Evolutionary conservation across 2,113 vertebrate species (phyloP), one percentile per base, ranked within the genome.

Genomic region (Pristiophorus japonicus): DNA sequence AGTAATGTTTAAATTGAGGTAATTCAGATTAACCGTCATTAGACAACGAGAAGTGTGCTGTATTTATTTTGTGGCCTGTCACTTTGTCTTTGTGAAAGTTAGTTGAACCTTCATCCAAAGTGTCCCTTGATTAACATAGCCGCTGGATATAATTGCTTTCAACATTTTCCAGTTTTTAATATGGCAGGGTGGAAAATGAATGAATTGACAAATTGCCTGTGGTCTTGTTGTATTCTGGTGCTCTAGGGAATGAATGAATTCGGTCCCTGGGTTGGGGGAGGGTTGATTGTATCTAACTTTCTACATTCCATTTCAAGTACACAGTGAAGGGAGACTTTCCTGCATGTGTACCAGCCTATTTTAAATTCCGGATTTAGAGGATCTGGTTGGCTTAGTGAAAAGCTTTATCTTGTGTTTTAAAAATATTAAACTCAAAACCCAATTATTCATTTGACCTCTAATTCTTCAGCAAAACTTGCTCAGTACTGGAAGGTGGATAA

Each of bases 391-490:
- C 3, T 94, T 70, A 70, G 42, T 47, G 65, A 30, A 67, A 27
- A 67, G 92, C 42, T 47, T 67, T 66, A 47, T 27, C 65, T 94
- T 27, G 5, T 18, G 0, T 63, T 66, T 42, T 65, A 62, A 67
- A 94, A 93, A 63, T 94, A 47, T 94, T 94, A 70, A 66, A 94
- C 42, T 45, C 42, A 47, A 67, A 94, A 45, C 38, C 65, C n/a
- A 30, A 67, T 70, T 70, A 30, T 91, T n/a, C 34, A 30, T 87
- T 87, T 27, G 22, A 87, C 45, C 24, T 65, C 4, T n/a, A 24
- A 65, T 42, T 93, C 2, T 65, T 93, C 0, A 30, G 22, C 0
- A 66, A n/a, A n/a, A 63, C n/a, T 7, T 66, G 1, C 30, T 47
- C 55, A 30, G 27, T 88, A 30, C 47, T 66, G 4, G 11, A 65